Percentiles rank a stretch among this genome's conserved stretches.
These are phyloP conservation scores for Synanceia verrucosa DNA, from an alignment of 2,797 vertebrate species.

Conservation along the genomic window DNA sequence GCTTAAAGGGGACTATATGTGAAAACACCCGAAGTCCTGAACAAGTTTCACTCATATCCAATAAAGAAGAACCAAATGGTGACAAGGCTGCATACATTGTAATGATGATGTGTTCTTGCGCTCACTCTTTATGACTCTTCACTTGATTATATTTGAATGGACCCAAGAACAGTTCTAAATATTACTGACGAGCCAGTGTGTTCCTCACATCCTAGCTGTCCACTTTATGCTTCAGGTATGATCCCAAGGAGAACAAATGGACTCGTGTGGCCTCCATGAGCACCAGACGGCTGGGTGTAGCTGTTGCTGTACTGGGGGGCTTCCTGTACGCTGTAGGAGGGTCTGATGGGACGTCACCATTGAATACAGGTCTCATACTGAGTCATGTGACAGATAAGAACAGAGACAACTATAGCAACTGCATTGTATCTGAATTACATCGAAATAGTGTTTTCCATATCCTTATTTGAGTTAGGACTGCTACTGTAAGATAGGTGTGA, in stretches of 20 bases:
- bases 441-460: too few relatives aligned
- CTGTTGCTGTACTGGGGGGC: slow-evolving; percentile 96
- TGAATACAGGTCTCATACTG: slow-evolving; percentile 90
- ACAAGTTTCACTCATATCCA: too few relatives aligned
- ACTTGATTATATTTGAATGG: not conserved
- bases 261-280: slow-evolving; percentile 99
- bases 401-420: too few relatives aligned
- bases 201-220: not conserved
- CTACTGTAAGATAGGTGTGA: too few relatives aligned
- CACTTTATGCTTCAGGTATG: slow-evolving; percentile 87
- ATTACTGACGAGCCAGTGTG: not conserved
- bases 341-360: slow-evolving; percentile 97
- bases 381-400: not conserved
- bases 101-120: too few relatives aligned
- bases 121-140: too few relatives aligned
- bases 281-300: slow-evolving; percentile 95
- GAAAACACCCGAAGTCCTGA: too few relatives aligned
- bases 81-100: too few relatives aligned
- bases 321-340: slow-evolving; percentile 98
- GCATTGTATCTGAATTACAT: too few relatives aligned
- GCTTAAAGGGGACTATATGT: too few relatives aligned
- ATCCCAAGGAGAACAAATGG: slow-evolving; percentile 99
- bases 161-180: not conserved
- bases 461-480: too few relatives aligned
- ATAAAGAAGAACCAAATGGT: too few relatives aligned